These are phyloP conservation scores for Oenanthe oenanthe DNA, from an alignment of 2,113 vertebrate genomes.

Conservation along the genomic window DNA sequence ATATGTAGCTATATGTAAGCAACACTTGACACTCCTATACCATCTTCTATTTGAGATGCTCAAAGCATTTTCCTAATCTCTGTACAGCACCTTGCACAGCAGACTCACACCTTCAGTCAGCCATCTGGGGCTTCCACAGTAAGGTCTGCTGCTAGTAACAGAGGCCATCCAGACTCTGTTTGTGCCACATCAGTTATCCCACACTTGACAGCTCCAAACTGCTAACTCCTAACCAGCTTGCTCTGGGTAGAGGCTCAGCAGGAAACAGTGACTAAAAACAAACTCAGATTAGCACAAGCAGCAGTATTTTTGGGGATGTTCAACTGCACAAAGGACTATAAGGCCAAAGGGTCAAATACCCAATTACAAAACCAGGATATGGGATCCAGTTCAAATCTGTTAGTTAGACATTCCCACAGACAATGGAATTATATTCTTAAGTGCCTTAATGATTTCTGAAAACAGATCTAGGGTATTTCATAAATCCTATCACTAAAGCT, in stretches of 20 bases:
- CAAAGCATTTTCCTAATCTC: slow-evolving; percentile 2
- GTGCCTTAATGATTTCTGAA: background rate
- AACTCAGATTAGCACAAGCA: background rate
- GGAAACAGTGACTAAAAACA: background rate
- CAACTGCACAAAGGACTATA: background rate
- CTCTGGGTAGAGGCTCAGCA: background rate
- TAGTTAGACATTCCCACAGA: background rate
- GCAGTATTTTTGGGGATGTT: background rate
- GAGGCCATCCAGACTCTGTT: background rate
- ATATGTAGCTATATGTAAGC: background rate
- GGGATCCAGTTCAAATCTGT: background rate
- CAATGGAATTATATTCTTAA: background rate
- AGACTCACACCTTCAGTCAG: background rate
- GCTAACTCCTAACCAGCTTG: background rate
- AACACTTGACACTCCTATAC: background rate
- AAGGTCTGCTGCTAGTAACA: background rate
- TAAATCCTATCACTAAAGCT: background rate
- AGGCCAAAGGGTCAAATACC: background rate
- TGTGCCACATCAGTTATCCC: background rate
- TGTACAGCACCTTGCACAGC: background rate
- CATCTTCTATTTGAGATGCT: background rate
- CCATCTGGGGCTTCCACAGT: background rate
- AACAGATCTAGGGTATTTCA: background rate
- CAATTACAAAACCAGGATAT: background rate
- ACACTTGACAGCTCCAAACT: background rate